Conservation (phyloP, 2,113 vertebrate genomes). For the Sapayoa aenigma region DNA sequence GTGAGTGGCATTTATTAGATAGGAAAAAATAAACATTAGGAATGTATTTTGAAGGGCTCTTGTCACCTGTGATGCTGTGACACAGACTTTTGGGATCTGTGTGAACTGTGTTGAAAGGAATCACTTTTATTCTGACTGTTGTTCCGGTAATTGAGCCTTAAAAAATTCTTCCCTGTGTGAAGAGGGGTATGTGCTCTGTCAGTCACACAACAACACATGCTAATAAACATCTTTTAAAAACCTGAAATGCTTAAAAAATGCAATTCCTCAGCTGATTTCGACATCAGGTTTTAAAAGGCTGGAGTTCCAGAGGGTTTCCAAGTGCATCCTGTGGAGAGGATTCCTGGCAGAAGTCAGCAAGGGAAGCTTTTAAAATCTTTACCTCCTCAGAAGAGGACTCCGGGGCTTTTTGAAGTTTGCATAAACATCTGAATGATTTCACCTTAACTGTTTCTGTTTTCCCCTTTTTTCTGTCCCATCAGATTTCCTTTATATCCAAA, state of each 20-base stretch:
- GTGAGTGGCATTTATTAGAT: neutral
- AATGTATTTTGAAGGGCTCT: neutral
- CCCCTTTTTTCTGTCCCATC: neutral
- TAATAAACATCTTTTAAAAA: neutral
- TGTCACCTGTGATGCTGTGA: neutral
- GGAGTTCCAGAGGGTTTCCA: neutral
- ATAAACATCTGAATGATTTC: neutral
- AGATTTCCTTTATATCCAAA: constrained; percentile 93
- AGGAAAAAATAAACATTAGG: neutral
- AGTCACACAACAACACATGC: neutral
- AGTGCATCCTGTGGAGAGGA: neutral
- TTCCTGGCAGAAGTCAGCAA: neutral
- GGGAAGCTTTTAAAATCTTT: neutral
- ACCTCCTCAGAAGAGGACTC: neutral
- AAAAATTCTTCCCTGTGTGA: fast-evolving
- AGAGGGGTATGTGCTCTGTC: neutral
- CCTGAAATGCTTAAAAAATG: neutral
- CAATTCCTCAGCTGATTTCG: neutral
- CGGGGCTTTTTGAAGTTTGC: neutral
- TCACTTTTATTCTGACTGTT: neutral
- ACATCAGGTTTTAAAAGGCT: neutral
- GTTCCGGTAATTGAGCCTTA: neutral
- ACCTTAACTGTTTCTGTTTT: neutral
- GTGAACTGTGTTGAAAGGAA: neutral
- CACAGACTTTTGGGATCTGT: fast-evolving